These are phyloP conservation scores for Limosa lapponica DNA, from an alignment of 2,797 vertebrate genomes.

Conservation along the genomic window DNA sequence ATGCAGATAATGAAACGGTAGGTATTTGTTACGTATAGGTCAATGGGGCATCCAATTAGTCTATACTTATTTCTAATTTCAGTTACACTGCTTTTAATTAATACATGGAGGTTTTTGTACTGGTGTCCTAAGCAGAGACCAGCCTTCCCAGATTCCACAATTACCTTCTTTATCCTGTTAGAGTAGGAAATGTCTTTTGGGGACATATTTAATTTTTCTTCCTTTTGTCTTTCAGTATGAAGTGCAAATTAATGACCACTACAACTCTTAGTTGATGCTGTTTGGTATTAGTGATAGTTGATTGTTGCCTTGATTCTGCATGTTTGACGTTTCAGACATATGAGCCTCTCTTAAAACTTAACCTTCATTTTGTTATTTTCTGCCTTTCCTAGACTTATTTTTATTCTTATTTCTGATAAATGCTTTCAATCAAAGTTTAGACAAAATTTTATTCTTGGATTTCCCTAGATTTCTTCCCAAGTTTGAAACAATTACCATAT, in stretches of 20 bases:
- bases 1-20: background rate
- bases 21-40: background rate
- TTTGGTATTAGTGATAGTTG: background rate
- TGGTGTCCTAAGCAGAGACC: background rate
- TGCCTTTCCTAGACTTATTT: background rate
- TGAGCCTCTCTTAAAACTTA: background rate
- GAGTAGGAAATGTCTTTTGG: background rate
- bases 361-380: background rate
- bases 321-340: background rate
- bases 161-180: background rate
- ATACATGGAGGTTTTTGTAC: background rate
- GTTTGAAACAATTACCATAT: background rate
- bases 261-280: background rate
- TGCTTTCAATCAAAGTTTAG: background rate
- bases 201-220: background rate
- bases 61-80: background rate
- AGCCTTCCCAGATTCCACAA: background rate
- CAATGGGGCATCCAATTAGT: background rate
- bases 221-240: background rate
- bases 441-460: background rate
- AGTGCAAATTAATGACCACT: background rate
- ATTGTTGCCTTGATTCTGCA: background rate
- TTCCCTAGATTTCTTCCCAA: background rate
- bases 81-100: background rate
- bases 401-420: background rate